Percentiles rank a stretch among this genome's conserved stretches.
phyloP scores from a whole-genome alignment of 2,888 invertebrate genomes.

The Platycheirus albimanus region DNA sequence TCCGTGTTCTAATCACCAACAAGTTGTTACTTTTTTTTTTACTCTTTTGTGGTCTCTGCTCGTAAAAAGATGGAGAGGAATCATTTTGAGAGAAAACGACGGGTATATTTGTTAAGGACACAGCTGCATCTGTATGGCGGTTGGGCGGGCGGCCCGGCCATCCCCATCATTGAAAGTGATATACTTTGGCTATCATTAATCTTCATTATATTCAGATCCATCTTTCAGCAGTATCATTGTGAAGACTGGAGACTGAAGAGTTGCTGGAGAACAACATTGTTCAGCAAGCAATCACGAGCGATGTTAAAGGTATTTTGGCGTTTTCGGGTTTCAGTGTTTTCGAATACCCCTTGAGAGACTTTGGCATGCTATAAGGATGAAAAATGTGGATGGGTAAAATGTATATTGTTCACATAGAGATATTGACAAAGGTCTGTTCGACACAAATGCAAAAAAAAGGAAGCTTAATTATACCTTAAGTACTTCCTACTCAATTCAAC shows the following conservation, averaged over 20 bases:
- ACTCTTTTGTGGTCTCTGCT: not conserved
- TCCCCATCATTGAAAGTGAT: slow-evolving; percentile 16
- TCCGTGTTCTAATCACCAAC: slow-evolving; percentile 33
- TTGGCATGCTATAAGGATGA: not conserved
- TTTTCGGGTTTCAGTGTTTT: slow-evolving; percentile 2
- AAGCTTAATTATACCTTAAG: slow-evolving; percentile 39
- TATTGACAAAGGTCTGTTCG: slow-evolving; percentile 30
- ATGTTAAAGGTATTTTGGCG: not conserved
- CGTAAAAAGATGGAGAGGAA: not conserved
- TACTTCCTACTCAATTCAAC: slow-evolving; percentile 6
- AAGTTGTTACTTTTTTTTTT: slow-evolving; percentile 21
- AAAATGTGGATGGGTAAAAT: slow-evolving; percentile 8
- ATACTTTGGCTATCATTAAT: slow-evolving; percentile 41
- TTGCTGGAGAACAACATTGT: not conserved
- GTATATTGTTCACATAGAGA: slow-evolving; percentile 37
- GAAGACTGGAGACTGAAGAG: too few species aligned
- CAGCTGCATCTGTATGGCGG: slow-evolving; percentile 27
- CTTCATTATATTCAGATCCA: slow-evolving; percentile 65
- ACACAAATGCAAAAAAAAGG: slow-evolving; percentile 1
- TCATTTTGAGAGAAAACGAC: not conserved
- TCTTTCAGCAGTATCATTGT: slow-evolving; percentile 16
- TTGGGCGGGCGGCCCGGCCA: too few species aligned
- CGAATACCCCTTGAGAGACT: not conserved
- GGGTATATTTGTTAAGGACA: not conserved
- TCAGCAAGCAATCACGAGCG: slow-evolving; percentile 18